Evolutionary conservation across 2,113 vertebrate species (phyloP).

Genomic region (Pomatorhinus ruficollis): DNA sequence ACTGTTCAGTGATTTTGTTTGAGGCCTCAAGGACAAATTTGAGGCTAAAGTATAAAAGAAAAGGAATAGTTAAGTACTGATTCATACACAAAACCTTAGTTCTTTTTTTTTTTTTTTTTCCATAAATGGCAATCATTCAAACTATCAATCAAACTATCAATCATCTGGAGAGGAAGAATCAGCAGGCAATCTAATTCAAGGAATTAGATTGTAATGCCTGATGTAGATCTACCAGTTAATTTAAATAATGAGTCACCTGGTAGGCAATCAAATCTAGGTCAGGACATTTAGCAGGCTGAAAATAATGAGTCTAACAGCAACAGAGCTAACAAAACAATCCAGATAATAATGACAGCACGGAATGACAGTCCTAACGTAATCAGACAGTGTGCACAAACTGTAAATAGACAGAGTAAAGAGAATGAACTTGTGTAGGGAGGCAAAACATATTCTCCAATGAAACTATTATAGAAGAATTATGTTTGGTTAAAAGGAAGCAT

Average conservation of each 20-base stretch:
- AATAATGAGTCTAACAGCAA: slow-evolving; percentile 66
- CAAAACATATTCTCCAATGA: slow-evolving; percentile 57
- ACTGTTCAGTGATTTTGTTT: background rate
- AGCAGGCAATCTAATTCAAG: slow-evolving; percentile 61
- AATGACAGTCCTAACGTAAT: slow-evolving; percentile 55
- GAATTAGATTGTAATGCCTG: slow-evolving; percentile 58
- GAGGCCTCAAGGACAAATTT: background rate
- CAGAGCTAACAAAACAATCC: slow-evolving; percentile 67
- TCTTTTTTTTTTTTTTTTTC: background rate
- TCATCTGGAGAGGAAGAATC: slow-evolving; percentile 57
- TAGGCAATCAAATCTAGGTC: slow-evolving; percentile 72
- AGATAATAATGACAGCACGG: slow-evolving; percentile 50
- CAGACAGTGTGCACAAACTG: slow-evolving; percentile 49
- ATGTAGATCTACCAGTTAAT: slow-evolving; percentile 65
- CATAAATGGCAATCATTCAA: slow-evolving; percentile 29
- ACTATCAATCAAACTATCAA: slow-evolving; percentile 56
- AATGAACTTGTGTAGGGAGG: slow-evolving; percentile 23
- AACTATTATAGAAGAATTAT: slow-evolving; percentile 50
- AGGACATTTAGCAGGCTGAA: slow-evolving; percentile 67
- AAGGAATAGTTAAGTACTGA: background rate
- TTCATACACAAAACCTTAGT: background rate
- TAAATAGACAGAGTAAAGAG: slow-evolving; percentile 57
- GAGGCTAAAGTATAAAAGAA: background rate
- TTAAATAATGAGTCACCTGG: slow-evolving; percentile 72
- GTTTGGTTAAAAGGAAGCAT: slow-evolving; percentile 53